phyloP scores from a whole-genome alignment of 2,797 vertebrate genomes.

The Monodelphis domestica region DNA sequence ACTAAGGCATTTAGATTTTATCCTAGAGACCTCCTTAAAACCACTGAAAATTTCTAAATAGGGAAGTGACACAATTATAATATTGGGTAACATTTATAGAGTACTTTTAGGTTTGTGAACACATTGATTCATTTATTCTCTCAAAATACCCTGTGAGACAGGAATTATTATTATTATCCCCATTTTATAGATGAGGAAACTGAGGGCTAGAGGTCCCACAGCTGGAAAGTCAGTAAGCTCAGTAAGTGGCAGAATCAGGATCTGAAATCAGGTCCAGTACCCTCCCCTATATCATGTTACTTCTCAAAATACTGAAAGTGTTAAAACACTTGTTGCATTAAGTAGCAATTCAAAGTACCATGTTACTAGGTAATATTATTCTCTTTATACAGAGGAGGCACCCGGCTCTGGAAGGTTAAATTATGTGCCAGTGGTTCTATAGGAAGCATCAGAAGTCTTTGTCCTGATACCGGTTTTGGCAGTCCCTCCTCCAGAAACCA shows the following conservation, averaged over 20 bases:
- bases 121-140: background rate
- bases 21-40: background rate
- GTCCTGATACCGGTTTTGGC: background rate
- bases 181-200: background rate
- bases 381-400: background rate
- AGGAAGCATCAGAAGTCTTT: background rate
- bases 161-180: background rate
- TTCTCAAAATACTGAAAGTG: background rate
- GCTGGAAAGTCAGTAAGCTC: background rate
- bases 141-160: background rate
- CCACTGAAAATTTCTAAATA: slow-evolving; percentile 4
- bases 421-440: background rate
- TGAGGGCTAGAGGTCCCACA: background rate
- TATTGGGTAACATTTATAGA: background rate
- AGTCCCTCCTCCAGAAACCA: too few relatives aligned
- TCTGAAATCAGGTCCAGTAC: background rate
- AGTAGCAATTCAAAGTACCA: background rate
- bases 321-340: background rate
- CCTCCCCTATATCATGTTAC: background rate
- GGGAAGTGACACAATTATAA: background rate
- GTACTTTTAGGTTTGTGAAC: background rate
- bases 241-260: background rate
- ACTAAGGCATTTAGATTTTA: slow-evolving; percentile 21
- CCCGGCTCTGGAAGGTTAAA: background rate
- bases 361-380: background rate